A percentile compares a stretch with the other conserved stretches of the same genome.
Conservation (phyloP, 2,113 vertebrate genomes). For the Plestiodon gilberti region DNA sequence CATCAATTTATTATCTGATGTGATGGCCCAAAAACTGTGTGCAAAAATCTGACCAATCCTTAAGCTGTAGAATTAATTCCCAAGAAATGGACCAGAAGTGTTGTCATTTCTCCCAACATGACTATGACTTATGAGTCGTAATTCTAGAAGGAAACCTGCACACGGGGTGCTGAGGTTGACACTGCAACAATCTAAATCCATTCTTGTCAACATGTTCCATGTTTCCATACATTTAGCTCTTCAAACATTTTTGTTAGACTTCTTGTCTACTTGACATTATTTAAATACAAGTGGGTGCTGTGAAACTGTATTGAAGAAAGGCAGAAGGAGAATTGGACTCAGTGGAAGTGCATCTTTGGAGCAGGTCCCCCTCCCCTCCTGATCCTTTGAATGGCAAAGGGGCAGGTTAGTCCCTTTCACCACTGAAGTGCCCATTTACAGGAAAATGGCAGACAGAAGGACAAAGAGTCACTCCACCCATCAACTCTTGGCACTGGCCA, state of each 20-base stretch:
- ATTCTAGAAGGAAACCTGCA: neutral
- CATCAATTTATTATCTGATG: no score
- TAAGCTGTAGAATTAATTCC: no score
- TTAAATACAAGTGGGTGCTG: neutral
- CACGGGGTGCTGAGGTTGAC: neutral
- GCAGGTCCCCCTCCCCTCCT: neutral
- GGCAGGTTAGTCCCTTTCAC: neutral
- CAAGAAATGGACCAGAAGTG: neutral
- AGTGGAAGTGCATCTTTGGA: neutral
- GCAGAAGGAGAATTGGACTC: neutral
- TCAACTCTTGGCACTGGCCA: neutral
- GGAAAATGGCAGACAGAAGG: neutral
- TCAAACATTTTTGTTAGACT: neutral
- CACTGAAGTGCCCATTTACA: neutral
- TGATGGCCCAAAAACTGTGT: no score
- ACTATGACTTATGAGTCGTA: neutral
- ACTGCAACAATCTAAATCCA: neutral
- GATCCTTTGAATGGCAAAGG: neutral
- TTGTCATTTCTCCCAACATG: neutral
- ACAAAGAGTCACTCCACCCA: neutral
- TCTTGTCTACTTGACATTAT: neutral
- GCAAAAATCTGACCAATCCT: no score
- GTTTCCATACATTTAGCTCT: neutral
- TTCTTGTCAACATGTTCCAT: neutral
- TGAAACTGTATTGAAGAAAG: neutral